Evolutionary conservation across 2,797 vertebrate genomes (phyloP).

Genomic region (Typhlichthys subterraneus): DNA sequence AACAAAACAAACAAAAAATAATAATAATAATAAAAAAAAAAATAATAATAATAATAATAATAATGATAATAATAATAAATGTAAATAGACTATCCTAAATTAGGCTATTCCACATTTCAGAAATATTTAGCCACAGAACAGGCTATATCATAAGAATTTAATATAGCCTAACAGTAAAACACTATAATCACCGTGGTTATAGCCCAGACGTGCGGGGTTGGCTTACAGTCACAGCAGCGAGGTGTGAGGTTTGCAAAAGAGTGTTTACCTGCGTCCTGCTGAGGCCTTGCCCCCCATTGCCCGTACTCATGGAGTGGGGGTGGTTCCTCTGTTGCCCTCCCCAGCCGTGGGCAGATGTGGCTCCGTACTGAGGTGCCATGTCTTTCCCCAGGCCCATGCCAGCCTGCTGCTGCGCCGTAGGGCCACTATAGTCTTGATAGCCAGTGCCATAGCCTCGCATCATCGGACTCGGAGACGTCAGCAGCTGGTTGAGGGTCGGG

Average conservation of each 20-base stretch:
- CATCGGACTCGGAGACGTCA: conserved; percentile 93
- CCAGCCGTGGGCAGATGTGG: conserved; percentile 83
- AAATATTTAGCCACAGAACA: too few relatives aligned
- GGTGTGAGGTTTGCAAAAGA: conserved; percentile 37
- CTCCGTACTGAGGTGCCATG: conserved; percentile 85
- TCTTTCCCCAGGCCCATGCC: conserved; percentile 86
- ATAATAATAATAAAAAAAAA: too few relatives aligned
- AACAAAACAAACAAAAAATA: too few relatives aligned
- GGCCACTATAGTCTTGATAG: conserved; percentile 86
- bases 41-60: too few relatives aligned
- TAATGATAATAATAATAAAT: too few relatives aligned
- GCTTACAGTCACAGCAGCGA: conserved; percentile 2
- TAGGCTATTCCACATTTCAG: too few relatives aligned
- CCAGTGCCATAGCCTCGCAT: conserved; percentile 88
- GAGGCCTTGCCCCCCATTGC: conserved; percentile 80
- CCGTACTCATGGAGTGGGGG: conserved; percentile 83
- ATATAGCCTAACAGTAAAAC: too few relatives aligned
- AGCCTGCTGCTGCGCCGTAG: conserved; percentile 78
- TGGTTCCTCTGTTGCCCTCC: conserved; percentile 88
- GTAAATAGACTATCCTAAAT: too few relatives aligned
- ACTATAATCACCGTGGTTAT: neutral
- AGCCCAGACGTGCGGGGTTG: conserved; percentile 8
- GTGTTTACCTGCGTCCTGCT: conserved; percentile 86
- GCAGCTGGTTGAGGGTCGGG: conserved; percentile 92
- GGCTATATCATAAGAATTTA: too few relatives aligned